phyloP scores from a whole-genome alignment of 2,797 vertebrate genomes.

The Dallia pectoralis region DNA sequence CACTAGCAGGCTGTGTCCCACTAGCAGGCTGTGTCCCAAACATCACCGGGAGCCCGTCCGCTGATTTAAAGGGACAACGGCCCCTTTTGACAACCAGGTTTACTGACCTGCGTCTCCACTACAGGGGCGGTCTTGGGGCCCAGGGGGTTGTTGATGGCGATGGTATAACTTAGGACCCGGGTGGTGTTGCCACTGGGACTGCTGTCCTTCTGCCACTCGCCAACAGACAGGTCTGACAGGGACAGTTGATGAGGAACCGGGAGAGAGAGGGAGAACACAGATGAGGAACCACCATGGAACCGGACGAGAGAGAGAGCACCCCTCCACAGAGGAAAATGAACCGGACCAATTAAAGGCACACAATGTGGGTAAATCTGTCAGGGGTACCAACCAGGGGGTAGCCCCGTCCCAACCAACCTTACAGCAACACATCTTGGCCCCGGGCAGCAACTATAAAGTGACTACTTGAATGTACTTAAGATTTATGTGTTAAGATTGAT shows the following conservation, averaged over 20 bases:
- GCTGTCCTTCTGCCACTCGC: constrained; percentile 83
- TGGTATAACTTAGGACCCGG: constrained; percentile 86
- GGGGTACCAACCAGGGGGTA: constrained; percentile 42
- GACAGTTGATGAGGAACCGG: neutral
- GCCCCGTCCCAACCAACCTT: constrained; percentile 20
- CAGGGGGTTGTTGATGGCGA: constrained; percentile 89
- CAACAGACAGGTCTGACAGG: constrained; percentile 78
- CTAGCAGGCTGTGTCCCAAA: neutral
- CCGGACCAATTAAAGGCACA: constrained; percentile 53
- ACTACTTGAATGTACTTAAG: neutral
- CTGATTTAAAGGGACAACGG: neutral
- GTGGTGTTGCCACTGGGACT: constrained; percentile 75
- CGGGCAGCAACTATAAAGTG: neutral
- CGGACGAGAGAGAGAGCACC: constrained; percentile 12
- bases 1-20: no score
- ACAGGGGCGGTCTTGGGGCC: constrained; percentile 88
- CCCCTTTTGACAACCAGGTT: neutral
- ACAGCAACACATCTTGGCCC: neutral
- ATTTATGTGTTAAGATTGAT: neutral
- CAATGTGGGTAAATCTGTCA: constrained; percentile 37
- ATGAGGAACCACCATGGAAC: neutral
- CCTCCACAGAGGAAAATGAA: constrained; percentile 36
- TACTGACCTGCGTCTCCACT: constrained; percentile 74
- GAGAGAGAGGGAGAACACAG: neutral
- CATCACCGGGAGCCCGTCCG: neutral